A percentile compares a stretch with the other conserved stretches of the same genome.
Conservation (phyloP, 2,113 vertebrate species). For the Phylloscopus trochiloides region DNA sequence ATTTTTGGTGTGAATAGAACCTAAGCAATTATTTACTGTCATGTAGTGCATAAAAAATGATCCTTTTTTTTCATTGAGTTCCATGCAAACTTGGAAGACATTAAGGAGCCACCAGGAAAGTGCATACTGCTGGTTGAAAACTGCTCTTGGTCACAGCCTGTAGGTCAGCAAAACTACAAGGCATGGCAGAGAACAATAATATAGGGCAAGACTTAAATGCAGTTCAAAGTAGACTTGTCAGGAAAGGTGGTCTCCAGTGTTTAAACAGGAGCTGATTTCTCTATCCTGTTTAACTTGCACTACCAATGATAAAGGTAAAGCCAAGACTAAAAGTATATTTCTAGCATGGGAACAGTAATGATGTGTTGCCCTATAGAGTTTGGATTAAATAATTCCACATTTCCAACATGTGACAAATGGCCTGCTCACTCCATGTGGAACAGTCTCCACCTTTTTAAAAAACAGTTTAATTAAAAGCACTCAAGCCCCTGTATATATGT, state of each 20-base stretch:
- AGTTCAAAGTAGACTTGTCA: neutral
- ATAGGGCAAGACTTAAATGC: neutral
- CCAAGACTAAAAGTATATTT: neutral
- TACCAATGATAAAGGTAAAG: neutral
- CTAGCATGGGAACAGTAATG: neutral
- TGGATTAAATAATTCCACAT: neutral
- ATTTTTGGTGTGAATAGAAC: neutral
- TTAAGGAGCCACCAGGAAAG: neutral
- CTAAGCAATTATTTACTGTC: neutral
- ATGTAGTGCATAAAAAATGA: neutral
- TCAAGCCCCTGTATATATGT: neutral
- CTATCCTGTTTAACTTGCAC: neutral
- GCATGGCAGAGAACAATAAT: neutral
- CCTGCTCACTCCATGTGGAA: neutral
- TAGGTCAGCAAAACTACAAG: neutral
- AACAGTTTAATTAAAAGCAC: neutral
- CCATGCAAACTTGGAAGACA: neutral
- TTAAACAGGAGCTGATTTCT: neutral
- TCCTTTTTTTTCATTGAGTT: neutral
- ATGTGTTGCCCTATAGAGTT: neutral
- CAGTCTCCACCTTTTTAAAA: neutral
- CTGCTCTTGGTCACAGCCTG: neutral
- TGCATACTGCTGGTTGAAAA: neutral
- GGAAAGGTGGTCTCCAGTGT: neutral
- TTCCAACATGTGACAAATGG: neutral